phyloP scores from a whole-genome alignment of 1,140 invertebrate species.

The Camponotus vicinus region DNA sequence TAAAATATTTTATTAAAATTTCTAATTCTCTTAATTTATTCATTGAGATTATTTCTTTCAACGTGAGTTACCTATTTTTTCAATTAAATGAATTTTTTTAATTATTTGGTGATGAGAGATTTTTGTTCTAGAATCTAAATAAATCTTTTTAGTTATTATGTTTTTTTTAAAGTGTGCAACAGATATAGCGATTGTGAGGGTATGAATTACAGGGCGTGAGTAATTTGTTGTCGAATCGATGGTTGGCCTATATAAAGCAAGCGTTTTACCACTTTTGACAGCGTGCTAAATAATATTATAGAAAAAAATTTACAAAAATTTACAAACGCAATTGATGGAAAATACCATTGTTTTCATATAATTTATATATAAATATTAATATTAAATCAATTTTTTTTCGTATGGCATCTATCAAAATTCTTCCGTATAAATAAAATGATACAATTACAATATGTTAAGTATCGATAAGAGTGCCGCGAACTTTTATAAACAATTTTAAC shows the following conservation, averaged over 20 bases:
- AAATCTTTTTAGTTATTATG: neutral
- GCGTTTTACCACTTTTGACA: slow-evolving; percentile 30
- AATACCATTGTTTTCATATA: too few relatives aligned
- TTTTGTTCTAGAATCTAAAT: neutral
- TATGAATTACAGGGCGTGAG: slow-evolving; percentile 21
- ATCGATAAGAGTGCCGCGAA: neutral
- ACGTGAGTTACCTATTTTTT: neutral
- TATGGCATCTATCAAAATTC: neutral
- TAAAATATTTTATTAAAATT: neutral
- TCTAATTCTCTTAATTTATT: neutral
- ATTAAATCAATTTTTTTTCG: neutral
- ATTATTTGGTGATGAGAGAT: neutral
- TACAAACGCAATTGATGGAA: neutral
- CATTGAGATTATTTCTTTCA: neutral
- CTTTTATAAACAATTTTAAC: neutral
- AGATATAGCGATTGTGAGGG: neutral
- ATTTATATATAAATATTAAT: neutral
- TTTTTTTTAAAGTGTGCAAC: slow-evolving; percentile 17
- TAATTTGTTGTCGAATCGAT: slow-evolving; percentile 50
- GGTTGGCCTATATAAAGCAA: slow-evolving; percentile 39
- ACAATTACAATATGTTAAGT: neutral
- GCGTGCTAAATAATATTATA: slow-evolving; percentile 4
- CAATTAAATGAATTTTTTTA: neutral
- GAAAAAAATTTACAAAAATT: slow-evolving; percentile 17
- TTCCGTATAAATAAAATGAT: neutral